phyloP scores from a whole-genome alignment of 2,888 invertebrate genomes.

The Synergus japonicus region DNA sequence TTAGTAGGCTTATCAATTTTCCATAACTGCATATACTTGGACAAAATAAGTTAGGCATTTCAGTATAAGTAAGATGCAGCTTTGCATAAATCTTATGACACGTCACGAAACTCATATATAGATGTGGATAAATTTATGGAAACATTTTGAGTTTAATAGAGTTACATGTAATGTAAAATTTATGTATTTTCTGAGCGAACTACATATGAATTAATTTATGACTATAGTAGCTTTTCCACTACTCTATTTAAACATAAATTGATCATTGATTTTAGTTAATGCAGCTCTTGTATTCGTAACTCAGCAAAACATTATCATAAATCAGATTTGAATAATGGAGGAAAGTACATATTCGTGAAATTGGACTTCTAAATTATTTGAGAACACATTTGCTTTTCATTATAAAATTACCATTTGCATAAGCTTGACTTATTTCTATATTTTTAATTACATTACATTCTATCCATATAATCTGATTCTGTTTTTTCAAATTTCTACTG shows the following conservation, averaged over 20 bases:
- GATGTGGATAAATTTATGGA: neutral
- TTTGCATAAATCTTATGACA: neutral
- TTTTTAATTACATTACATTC: too few species aligned
- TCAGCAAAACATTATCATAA: neutral
- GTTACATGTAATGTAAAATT: neutral
- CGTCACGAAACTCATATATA: neutral
- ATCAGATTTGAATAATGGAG: neutral
- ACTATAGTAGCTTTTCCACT: neutral
- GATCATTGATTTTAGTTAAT: neutral
- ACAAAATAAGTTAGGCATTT: neutral
- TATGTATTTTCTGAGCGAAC: neutral
- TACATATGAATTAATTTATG: slow-evolving; percentile 1
- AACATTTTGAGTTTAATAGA: slow-evolving; percentile 3
- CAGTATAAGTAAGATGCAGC: neutral
- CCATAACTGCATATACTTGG: neutral
- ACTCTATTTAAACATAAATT: neutral
- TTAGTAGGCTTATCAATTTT: neutral
- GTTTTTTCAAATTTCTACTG: too few species aligned
- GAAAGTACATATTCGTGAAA: too few species aligned
- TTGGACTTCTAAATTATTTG: too few species aligned
- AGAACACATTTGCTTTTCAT: too few species aligned
- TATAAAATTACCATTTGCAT: too few species aligned
- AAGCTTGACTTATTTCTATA: too few species aligned
- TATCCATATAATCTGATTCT: too few species aligned
- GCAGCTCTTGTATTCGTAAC: neutral